Conservation (phyloP, 1,140 invertebrate species). For the Caenorhabditis inopinata region DNA sequence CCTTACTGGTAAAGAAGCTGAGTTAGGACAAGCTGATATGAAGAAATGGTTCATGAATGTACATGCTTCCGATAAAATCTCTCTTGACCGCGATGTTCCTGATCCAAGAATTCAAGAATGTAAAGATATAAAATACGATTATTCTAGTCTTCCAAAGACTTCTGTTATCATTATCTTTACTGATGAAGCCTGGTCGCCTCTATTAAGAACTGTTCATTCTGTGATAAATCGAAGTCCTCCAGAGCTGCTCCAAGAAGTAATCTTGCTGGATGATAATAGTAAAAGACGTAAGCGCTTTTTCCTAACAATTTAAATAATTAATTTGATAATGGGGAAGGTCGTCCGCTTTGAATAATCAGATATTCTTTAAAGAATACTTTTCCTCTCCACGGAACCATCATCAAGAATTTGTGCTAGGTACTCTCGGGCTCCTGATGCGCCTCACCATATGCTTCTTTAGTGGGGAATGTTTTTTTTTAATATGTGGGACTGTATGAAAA, state of each 20-base stretch:
- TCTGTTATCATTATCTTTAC: constrained; percentile 83
- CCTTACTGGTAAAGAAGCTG: constrained; percentile 39
- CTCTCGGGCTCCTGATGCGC: too few species aligned
- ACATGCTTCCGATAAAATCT: constrained; percentile 46
- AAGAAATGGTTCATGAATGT: constrained; percentile 55
- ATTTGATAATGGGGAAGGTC: constrained; percentile 72
- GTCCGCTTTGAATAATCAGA: too few species aligned
- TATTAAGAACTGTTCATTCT: constrained; percentile 81
- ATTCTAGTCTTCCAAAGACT: constrained; percentile 69
- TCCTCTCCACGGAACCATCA: too few species aligned
- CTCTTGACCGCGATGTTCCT: constrained; percentile 42
- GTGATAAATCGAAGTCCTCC: constrained; percentile 79
- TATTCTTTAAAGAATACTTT: too few species aligned
- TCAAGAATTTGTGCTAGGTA: too few species aligned
- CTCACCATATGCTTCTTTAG: too few species aligned
- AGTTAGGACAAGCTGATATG: constrained; percentile 44
- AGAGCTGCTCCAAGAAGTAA: constrained; percentile 77
- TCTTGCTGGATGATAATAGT: constrained; percentile 85
- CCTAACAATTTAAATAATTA: too few species aligned
- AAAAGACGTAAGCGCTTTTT: constrained; percentile 71
- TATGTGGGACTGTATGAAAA: too few species aligned
- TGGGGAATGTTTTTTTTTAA: too few species aligned
- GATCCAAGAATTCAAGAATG: constrained; percentile 34
- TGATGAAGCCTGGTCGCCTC: constrained; percentile 83
- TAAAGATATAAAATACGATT: constrained; percentile 49